These are phyloP conservation scores for Acronicta psi DNA, from an alignment of 2,888 invertebrate species.

Conservation along the genomic window DNA sequence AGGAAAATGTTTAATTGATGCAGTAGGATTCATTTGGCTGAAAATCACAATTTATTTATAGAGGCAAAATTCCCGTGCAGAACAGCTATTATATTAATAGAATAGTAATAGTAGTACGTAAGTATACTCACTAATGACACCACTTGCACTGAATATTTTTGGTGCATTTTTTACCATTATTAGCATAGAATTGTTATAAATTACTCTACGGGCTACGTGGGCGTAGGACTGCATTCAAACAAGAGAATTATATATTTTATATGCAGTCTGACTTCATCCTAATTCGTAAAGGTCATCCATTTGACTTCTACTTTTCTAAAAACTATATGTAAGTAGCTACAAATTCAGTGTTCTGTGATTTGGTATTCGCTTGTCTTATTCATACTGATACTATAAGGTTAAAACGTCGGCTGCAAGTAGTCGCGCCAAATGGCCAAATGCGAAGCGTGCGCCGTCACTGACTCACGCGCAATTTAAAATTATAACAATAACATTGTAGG, in stretches of 20 bases:
- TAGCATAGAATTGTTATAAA: too few relatives aligned
- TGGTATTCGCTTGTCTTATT: slow-evolving; percentile 4
- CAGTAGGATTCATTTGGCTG: too few relatives aligned
- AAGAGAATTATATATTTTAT: background rate
- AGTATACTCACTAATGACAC: too few relatives aligned
- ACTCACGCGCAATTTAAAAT: slow-evolving; percentile 62
- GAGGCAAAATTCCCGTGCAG: too few relatives aligned
- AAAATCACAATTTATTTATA: too few relatives aligned
- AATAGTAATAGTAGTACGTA: too few relatives aligned
- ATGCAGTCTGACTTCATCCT: background rate
- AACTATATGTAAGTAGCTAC: too few relatives aligned
- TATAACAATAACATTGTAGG: slow-evolving; percentile 60
- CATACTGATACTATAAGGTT: slow-evolving; percentile 23
- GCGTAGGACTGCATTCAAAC: background rate
- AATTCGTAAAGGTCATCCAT: slow-evolving; percentile 1
- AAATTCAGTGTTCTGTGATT: background rate
- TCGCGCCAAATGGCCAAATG: slow-evolving; percentile 9
- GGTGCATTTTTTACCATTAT: too few relatives aligned
- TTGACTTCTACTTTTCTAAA: background rate
- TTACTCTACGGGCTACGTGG: background rate
- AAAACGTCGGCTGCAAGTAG: slow-evolving; percentile 4
- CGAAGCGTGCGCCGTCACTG: slow-evolving; percentile 45
- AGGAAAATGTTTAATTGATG: too few relatives aligned
- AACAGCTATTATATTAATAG: too few relatives aligned
- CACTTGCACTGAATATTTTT: too few relatives aligned